Base-by-base conservation (phyloP, 2,113 vertebrate species). In the Mola mola region DNA sequence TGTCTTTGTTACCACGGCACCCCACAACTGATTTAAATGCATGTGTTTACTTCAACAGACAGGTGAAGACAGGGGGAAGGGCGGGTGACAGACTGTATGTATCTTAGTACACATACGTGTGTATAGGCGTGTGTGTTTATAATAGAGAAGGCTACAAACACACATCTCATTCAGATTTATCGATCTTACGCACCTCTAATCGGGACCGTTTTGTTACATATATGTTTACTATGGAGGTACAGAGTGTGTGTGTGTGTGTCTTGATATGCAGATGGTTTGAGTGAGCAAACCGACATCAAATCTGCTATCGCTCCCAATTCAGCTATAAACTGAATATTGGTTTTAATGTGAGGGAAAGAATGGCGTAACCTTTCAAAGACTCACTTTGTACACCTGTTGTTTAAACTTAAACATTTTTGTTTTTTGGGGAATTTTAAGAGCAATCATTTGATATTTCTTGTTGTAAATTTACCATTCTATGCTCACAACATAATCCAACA, bases 1-100 rank as follows among this genome's bases (percentile, higher is more conserved):
- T 98, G 97, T 99, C 97, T 98, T 98, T 95, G 97, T 98, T 98
- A 98, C 89, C 77, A 72, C 62, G 42, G 84, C 87, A 84, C 85
- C 72, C 81, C 65, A 79, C 76, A 80, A 82, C 90, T 92, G 89
- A 93, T 93, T 93, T 93, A 92, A 92, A 93, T 93, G 92, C 90
- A 93, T 97, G 95, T 98, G 96, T 98, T 98, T 98, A 96, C 93
- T 91, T 93, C 92, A 87, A 90, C 92, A 67, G 75, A 89, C 89
- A 82, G 67, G 91, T 90, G 91, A 93, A 94, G 94, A 93, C 91
- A 93, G 88, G 78, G 85, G 82, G 80, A 84, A 84, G 80, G 86
- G 83, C 62, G 72, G 75, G 58, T 84, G 84, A 81, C 73, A 67
- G 82, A 83, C 83, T 73, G 28, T 36, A 52, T 61, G 51, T 51